Percentiles rank a stretch among this genome's conserved stretches.
Conservation (phyloP, 53 echinoderm and acorn worm species). For the Mesocentrotus franciscanus region DNA sequence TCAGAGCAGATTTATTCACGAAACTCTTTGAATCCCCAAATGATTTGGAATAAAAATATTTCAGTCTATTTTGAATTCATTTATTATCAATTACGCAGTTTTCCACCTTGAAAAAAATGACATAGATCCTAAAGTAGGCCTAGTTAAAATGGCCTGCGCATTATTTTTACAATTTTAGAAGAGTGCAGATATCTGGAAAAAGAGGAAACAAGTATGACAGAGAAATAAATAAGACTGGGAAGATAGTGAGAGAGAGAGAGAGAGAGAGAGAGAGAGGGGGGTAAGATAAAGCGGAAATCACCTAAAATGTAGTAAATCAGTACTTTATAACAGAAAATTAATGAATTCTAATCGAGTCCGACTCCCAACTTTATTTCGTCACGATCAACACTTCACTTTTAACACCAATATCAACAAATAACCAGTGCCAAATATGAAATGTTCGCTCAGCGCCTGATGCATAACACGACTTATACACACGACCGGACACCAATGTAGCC, state of each 20-base stretch:
- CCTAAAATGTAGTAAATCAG: too few relatives aligned
- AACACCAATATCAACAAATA: not conserved
- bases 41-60: too few relatives aligned
- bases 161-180: not conserved
- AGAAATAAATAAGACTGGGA: not conserved
- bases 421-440: not conserved
- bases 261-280: not conserved
- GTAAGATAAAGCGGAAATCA: not conserved
- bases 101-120: not conserved
- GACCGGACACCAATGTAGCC: not conserved
- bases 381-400: not conserved
- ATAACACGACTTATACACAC: not conserved
- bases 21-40: too few relatives aligned
- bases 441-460: not conserved
- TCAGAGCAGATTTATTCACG: too few relatives aligned
- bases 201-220: not conserved
- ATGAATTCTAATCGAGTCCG: not conserved
- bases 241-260: constrained; percentile 24
- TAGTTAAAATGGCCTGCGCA: not conserved
- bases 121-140: not conserved
- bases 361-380: not conserved
- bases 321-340: too few relatives aligned
- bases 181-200: not conserved
- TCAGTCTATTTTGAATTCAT: too few relatives aligned
- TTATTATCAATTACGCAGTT: not conserved